These are phyloP conservation scores for Maniola jurtina DNA, from an alignment of 1,140 invertebrate genomes.

Conservation along the genomic window DNA sequence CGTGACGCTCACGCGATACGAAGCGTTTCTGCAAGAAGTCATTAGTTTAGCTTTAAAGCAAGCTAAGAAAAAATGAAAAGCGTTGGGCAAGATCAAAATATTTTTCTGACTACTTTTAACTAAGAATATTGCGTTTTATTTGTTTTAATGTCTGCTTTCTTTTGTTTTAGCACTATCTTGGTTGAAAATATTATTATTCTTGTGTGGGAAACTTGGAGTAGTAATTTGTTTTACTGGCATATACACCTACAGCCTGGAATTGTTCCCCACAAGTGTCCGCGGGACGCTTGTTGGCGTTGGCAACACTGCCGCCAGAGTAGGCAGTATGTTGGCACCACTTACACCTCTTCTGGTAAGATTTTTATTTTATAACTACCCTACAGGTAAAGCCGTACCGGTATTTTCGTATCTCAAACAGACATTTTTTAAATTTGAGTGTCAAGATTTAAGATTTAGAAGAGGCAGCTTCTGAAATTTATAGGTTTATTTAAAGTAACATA, in stretches of 20 bases:
- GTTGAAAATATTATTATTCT: conserved; percentile 53
- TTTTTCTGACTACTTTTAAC: too few relatives aligned
- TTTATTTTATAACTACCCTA: not conserved
- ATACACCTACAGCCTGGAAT: conserved; percentile 60
- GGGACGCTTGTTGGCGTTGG: conserved; percentile 56
- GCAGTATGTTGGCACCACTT: conserved; percentile 58
- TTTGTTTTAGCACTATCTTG: conserved; percentile 51
- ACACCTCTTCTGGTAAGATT: conserved; percentile 54
- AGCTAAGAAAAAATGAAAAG: too few relatives aligned
- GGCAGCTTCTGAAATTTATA: too few relatives aligned
- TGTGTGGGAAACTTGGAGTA: conserved; percentile 53
- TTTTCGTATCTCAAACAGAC: too few relatives aligned
- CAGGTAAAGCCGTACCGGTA: too few relatives aligned
- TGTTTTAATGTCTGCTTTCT: not conserved
- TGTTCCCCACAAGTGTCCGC: conserved; percentile 62
- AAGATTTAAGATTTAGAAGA: not conserved
- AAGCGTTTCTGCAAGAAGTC: too few relatives aligned
- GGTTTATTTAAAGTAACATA: too few relatives aligned
- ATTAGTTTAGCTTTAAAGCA: too few relatives aligned
- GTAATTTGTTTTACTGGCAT: conserved; percentile 61
- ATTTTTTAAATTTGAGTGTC: too few relatives aligned
- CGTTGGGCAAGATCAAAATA: too few relatives aligned
- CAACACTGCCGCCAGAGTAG: conserved; percentile 54
- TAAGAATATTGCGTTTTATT: not conserved
- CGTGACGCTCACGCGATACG: too few relatives aligned